phyloP scores from a whole-genome alignment of 2,888 invertebrate species.

The Meliscaeva auricollis region DNA sequence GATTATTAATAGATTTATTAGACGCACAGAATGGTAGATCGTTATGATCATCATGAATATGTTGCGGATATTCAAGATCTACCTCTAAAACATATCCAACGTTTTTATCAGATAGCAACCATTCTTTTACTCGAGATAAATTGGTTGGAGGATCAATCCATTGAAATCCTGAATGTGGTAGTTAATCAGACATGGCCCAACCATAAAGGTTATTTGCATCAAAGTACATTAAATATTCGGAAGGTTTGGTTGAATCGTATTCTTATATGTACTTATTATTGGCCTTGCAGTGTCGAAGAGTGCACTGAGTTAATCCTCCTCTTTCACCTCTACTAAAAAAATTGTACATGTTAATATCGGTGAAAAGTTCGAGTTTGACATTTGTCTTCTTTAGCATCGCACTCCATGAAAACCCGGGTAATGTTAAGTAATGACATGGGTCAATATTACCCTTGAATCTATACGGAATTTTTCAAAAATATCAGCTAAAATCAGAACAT shows the following conservation, averaged over 20 bases:
- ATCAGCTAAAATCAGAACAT: not conserved
- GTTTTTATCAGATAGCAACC: too few species aligned
- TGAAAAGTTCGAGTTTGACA: not conserved
- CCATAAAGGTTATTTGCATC: not conserved
- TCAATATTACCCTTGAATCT: not conserved
- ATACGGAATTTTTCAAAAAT: slow-evolving; percentile 4
- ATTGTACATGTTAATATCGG: not conserved
- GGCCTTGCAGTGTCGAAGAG: not conserved
- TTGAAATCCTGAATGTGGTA: not conserved
- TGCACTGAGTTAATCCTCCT: not conserved
- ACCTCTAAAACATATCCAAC: too few species aligned
- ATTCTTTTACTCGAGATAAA: not conserved
- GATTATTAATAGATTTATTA: slow-evolving; percentile 44
- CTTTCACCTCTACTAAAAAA: not conserved
- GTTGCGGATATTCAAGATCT: too few species aligned
- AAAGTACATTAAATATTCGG: not conserved
- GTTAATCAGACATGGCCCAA: not conserved
- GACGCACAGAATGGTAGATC: slow-evolving; percentile 80
- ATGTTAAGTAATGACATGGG: not conserved
- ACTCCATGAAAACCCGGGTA: not conserved
- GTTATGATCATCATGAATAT: slow-evolving; percentile 70
- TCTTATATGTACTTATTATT: not conserved
- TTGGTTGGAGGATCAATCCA: not conserved
- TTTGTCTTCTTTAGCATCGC: not conserved
- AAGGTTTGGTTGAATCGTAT: not conserved